These are phyloP conservation scores for Alfaro cultratus DNA, from an alignment of 2,797 vertebrate genomes.

Conservation along the genomic window DNA sequence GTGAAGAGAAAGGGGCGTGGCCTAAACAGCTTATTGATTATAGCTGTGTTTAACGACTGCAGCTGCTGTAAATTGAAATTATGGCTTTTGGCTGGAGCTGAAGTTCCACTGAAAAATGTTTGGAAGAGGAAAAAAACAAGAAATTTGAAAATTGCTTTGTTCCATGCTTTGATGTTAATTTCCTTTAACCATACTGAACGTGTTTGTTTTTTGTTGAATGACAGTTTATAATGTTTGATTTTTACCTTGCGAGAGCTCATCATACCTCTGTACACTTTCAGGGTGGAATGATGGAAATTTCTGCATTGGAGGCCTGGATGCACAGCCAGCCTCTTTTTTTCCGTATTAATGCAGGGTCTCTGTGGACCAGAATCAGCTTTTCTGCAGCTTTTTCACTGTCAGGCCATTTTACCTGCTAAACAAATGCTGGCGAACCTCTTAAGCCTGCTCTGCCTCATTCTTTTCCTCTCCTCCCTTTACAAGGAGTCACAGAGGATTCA, in stretches of 20 bases:
- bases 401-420: slow-evolving; percentile 74
- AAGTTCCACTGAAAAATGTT: neutral
- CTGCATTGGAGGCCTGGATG: slow-evolving; percentile 49
- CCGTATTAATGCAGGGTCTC: slow-evolving; percentile 71
- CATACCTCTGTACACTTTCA: slow-evolving; percentile 31
- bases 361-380: slow-evolving; percentile 72
- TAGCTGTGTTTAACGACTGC: slow-evolving; percentile 59
- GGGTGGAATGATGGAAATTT: slow-evolving; percentile 48
- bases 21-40: slow-evolving; percentile 59
- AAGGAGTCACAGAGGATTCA: slow-evolving; percentile 46
- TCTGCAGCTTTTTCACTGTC: slow-evolving; percentile 66
- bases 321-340: slow-evolving; percentile 61
- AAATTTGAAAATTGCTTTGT: neutral
- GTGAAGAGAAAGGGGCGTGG: slow-evolving; percentile 35
- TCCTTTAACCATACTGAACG: neutral
- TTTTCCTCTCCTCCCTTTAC: slow-evolving; percentile 34
- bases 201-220: neutral
- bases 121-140: neutral
- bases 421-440: slow-evolving; percentile 76
- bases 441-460: slow-evolving; percentile 58
- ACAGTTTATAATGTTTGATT: slow-evolving; percentile 7
- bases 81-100: slow-evolving; percentile 39
- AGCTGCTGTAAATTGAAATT: slow-evolving; percentile 74
- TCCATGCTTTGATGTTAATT: neutral
- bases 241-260: slow-evolving; percentile 9